These are phyloP conservation scores for Meghimatium bilineatum DNA, from an alignment of 2,888 invertebrate species.

Conservation along the genomic window DNA sequence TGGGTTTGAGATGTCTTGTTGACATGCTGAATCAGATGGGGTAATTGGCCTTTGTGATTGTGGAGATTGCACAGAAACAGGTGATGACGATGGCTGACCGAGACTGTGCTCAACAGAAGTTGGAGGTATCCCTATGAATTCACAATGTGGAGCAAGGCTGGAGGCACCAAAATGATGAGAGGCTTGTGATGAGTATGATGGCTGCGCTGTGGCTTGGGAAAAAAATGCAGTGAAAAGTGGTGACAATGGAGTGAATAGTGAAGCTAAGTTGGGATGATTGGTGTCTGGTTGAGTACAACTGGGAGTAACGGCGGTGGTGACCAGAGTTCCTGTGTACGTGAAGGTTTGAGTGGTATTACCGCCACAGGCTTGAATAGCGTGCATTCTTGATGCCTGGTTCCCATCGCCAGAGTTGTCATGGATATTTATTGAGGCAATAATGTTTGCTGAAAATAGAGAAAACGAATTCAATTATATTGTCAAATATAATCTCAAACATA, in stretches of 20 bases:
- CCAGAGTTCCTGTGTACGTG: constrained; percentile 85
- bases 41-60: constrained; percentile 60
- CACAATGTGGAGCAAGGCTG: constrained; percentile 49
- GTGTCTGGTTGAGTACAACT: constrained; percentile 62
- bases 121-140: constrained; percentile 39
- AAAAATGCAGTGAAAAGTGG: constrained; percentile 73
- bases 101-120: constrained; percentile 3
- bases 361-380: constrained; percentile 46
- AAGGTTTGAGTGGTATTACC: constrained; percentile 72
- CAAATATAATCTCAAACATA: too few relatives aligned
- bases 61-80: constrained; percentile 60
- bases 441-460: constrained; percentile 63
- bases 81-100: constrained; percentile 53
- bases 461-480: background rate
- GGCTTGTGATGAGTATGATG: constrained; percentile 44
- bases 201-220: constrained; percentile 63
- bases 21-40: constrained; percentile 45
- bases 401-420: constrained; percentile 64
- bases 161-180: constrained; percentile 37
- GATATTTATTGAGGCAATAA: constrained; percentile 73
- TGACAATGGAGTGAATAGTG: constrained; percentile 71
- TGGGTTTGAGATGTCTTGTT: constrained; percentile 56
- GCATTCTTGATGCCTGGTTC: constrained; percentile 51
- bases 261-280: constrained; percentile 59
- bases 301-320: constrained; percentile 81